phyloP scores from a whole-genome alignment of 2,113 vertebrate genomes.

The Lasiurus cinereus region DNA sequence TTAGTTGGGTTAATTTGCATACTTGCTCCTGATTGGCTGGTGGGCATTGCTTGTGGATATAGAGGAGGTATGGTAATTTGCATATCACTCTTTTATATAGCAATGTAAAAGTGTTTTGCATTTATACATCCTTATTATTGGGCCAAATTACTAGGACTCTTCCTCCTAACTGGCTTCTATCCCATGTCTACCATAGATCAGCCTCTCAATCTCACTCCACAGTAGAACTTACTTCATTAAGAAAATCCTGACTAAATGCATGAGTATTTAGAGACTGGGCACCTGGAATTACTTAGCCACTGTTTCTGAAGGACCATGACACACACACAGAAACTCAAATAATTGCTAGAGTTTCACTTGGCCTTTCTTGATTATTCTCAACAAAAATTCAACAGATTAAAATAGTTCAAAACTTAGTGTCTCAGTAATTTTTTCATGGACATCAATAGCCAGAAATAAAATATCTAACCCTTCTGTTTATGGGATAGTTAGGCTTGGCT shows the following conservation, averaged over 20 bases:
- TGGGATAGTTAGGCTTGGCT: background rate
- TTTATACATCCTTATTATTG: background rate
- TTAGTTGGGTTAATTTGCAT: no score
- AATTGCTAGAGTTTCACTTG: background rate
- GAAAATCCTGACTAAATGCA: background rate
- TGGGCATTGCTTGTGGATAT: no score
- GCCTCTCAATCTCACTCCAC: background rate
- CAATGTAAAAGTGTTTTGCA: background rate
- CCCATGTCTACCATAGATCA: background rate
- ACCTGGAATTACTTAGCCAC: background rate
- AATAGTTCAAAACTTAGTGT: background rate
- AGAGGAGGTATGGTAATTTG: no score
- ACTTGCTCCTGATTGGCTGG: no score
- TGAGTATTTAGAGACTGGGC: background rate
- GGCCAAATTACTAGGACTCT: background rate
- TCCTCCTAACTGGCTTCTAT: background rate
- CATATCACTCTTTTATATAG: background rate
- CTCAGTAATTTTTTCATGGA: background rate
- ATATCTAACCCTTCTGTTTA: background rate
- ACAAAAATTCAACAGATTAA: conserved; percentile 12
- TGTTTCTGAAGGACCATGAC: background rate
- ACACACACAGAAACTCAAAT: background rate
- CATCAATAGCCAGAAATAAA: background rate
- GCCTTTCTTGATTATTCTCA: background rate
- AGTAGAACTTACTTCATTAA: background rate